Base-by-base conservation (phyloP, 2,888 invertebrate genomes). In the Nomada fabriciana region DNA sequence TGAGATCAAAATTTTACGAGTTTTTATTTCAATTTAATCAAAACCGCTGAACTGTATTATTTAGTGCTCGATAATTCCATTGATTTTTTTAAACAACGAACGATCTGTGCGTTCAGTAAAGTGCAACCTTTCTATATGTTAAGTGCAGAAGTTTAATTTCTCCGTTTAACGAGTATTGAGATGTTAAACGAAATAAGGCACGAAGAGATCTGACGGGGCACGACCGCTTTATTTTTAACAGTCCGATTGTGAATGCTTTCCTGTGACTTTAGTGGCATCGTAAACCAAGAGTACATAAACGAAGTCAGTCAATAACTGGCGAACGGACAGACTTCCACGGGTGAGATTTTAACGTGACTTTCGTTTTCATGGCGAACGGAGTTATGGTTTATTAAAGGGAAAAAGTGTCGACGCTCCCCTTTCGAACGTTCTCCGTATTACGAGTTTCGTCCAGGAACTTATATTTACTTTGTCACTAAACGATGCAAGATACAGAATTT, bases 251-350 rank as follows among this genome's bases (percentile, higher is more conserved):
- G 73, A 73, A 81, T 57, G 76, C 67, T 74, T 85, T 82, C 72
- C 82, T 59, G 80, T 23, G 77, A 83, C 86, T 93, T 93, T 93
- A 93, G 90, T 92, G 80, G 87, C 88, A 82, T 91, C 93, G 86
- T 93, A 93, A 93, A 93, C 89, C 79, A 88, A 85, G 90, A 93
- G 91, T 92, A 91, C 89, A 92, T 93, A 93, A 93, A 92, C 90
- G 91, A 92, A 90, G 91, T 90, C 88, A 92, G 93, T 93, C 92
- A 93, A 93, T 93, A 93, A 92, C 88, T 79, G 84, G 78, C 86
- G 29, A 83, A 77, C 74, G 69, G 72, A 79, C 83, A 72, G 65
- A 61, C 77, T 70, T 59, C 71, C 69, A 64, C 72, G 60, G 79
- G 82, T 70, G 84, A 85, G 86, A 88, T 89, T 83, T 89, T 86